Conservation (phyloP, 2,797 vertebrate species). For the Amphiprion clarkii region DNA sequence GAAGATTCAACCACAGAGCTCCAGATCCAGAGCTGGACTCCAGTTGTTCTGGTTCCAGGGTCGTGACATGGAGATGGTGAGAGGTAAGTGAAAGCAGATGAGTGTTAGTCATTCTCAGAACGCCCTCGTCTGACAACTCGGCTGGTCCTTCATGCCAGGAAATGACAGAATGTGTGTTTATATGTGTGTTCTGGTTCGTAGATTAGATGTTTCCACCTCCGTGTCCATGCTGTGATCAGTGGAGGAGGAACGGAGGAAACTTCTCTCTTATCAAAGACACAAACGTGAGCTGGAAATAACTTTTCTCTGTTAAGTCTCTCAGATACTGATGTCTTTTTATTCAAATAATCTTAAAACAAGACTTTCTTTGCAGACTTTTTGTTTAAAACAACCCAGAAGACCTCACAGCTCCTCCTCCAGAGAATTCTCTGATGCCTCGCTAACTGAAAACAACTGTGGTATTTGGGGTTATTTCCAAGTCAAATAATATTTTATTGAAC, state of each 20-base stretch:
- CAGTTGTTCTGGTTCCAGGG: constrained; percentile 33
- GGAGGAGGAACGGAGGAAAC: neutral
- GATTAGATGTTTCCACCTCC: too few relatives aligned
- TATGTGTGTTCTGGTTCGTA: neutral
- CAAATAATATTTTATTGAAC: neutral
- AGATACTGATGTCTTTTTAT: neutral
- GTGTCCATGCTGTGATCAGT: neutral
- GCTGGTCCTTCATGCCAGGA: constrained; percentile 34
- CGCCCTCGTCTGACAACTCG: constrained; percentile 26
- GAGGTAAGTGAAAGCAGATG: constrained; percentile 71
- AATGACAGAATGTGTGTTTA: constrained; percentile 19
- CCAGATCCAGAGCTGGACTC: neutral
- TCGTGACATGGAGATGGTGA: constrained; percentile 47
- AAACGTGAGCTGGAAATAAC: neutral
- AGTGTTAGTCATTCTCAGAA: constrained; percentile 12
- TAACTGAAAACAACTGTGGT: constrained; percentile 15
- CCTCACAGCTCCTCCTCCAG: constrained; percentile 15
- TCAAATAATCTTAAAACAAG: neutral
- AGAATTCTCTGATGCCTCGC: neutral
- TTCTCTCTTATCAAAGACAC: constrained; percentile 15
- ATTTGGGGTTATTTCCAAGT: constrained; percentile 23
- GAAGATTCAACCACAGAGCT: neutral
- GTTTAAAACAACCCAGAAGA: constrained; percentile 6
- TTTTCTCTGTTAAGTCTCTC: neutral
- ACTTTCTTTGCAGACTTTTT: neutral